Percentiles rank a stretch among this genome's conserved stretches.
Conservation (phyloP, 2,888 invertebrate species). For the Acanthosepion esculentum region DNA sequence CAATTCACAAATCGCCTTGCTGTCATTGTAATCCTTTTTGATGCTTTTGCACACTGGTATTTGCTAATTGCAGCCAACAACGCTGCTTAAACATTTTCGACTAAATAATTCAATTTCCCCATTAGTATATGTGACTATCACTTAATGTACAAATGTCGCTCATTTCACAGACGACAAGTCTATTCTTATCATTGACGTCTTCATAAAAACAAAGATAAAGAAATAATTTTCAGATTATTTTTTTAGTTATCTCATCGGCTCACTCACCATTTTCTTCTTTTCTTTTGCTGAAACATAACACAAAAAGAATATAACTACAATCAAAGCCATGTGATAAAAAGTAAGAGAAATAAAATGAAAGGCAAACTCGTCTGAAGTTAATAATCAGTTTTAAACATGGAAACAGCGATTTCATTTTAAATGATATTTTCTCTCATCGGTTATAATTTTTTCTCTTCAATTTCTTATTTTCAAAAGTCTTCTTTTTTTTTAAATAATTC, state of each 20-base stretch:
- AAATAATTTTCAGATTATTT: background rate
- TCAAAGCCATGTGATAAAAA: too few relatives aligned
- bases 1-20: background rate
- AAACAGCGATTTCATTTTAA: too few relatives aligned
- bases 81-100: background rate
- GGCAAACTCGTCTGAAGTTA: too few relatives aligned
- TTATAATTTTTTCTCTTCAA: too few relatives aligned
- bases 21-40: background rate
- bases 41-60: background rate
- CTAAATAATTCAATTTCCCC: background rate
- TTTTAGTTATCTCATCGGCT: background rate
- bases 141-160: background rate
- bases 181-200: background rate
- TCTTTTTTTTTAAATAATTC: too few relatives aligned
- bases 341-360: too few relatives aligned
- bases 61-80: conserved; percentile 1
- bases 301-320: too few relatives aligned
- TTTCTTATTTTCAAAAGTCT: too few relatives aligned
- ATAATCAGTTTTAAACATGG: too few relatives aligned
- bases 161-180: background rate
- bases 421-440: too few relatives aligned
- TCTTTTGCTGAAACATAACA: background rate
- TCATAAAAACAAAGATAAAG: background rate
- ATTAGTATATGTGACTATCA: background rate
- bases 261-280: background rate